Evolutionary conservation across 2,113 vertebrate genomes (phyloP).

Genomic region (Apodemus speciosus): DNA sequence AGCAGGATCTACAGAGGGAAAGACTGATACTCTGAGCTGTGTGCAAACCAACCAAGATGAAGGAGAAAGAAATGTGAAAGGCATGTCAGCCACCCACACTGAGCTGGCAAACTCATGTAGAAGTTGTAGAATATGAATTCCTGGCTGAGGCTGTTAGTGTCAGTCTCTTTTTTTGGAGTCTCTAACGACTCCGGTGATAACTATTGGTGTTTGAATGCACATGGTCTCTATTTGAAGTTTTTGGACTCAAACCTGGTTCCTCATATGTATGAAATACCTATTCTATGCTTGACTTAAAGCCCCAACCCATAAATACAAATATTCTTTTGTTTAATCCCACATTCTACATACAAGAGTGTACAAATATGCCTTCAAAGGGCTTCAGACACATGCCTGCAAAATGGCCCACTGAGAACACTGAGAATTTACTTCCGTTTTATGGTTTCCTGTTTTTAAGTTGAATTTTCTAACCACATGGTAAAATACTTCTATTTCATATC

Average conservation of each 20-base stretch:
- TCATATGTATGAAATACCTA: neutral
- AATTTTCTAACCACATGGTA: conserved; percentile 39
- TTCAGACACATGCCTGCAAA: neutral
- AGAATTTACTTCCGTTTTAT: conserved; percentile 50
- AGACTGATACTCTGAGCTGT: neutral
- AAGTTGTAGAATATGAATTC: neutral
- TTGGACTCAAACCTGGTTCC: neutral
- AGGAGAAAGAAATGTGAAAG: neutral
- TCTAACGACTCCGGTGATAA: neutral
- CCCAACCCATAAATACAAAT: neutral
- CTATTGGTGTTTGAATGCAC: neutral
- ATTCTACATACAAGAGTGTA: neutral
- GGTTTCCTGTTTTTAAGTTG: conserved; percentile 39
- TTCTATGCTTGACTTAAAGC: neutral
- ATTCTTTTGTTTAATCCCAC: neutral
- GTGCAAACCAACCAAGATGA: neutral
- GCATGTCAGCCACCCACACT: neutral
- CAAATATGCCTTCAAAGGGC: neutral
- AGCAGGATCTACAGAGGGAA: neutral
- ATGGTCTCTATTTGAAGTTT: neutral
- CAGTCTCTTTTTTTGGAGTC: neutral
- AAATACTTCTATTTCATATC: conserved; percentile 45
- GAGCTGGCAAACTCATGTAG: neutral
- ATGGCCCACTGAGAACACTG: neutral
- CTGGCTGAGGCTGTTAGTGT: neutral